Percentiles rank a stretch among this genome's conserved stretches.
Conservation (phyloP, 2,888 invertebrate species). For the Onthophagus sagittarius region DNA sequence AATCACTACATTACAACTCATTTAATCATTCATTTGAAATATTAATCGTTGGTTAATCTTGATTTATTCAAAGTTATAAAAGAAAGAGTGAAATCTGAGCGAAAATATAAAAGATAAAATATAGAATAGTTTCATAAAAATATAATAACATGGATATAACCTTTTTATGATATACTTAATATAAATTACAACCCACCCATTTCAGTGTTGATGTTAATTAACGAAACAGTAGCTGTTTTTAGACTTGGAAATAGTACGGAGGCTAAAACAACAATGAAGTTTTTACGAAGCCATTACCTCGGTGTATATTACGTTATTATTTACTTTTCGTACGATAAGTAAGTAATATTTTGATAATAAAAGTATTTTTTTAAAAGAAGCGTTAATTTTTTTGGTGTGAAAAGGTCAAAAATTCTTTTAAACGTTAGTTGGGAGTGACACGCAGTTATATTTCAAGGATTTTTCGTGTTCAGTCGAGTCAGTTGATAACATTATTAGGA, state of each 20-base stretch:
- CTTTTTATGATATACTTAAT: not conserved
- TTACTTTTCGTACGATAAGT: too few species aligned
- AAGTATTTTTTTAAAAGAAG: too few species aligned
- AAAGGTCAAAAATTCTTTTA: not conserved
- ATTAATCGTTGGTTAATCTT: too few species aligned
- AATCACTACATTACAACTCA: too few species aligned
- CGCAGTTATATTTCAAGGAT: slow-evolving; percentile 1
- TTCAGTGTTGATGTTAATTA: not conserved
- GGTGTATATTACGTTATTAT: not conserved
- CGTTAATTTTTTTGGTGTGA: not conserved
- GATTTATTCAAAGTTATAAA: too few species aligned
- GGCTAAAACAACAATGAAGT: not conserved
- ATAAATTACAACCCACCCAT: not conserved
- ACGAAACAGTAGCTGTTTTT: not conserved
- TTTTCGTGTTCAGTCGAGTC: slow-evolving; percentile 34
- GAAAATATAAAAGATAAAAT: too few species aligned
- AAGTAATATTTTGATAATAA: too few species aligned
- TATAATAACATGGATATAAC: too few species aligned
- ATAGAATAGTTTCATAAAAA: too few species aligned
- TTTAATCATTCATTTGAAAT: too few species aligned
- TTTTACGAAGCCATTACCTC: not conserved
- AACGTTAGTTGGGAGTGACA: not conserved
- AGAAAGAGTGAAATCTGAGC: too few species aligned
- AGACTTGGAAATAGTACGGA: not conserved
- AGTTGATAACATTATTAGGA: slow-evolving; percentile 45